Conservation (phyloP, 2,888 invertebrate species). For the Loripinus fragilis region DNA sequence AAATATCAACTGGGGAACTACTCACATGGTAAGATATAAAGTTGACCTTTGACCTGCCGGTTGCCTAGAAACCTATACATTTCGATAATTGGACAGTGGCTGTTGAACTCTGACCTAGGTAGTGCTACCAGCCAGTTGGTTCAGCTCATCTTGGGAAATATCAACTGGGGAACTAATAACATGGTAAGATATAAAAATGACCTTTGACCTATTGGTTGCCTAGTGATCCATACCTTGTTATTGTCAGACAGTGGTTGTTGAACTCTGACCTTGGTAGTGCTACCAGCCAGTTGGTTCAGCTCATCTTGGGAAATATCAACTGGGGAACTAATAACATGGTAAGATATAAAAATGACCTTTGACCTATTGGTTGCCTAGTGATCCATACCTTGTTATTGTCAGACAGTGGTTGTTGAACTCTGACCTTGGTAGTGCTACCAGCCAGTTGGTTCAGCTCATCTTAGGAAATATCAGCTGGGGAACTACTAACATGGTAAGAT, state of each 20-base stretch:
- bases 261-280: constrained; percentile 86
- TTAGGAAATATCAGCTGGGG: too few relatives aligned
- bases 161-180: constrained; percentile 88
- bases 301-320: constrained; percentile 89
- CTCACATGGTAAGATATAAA: constrained; percentile 74
- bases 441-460: too few relatives aligned
- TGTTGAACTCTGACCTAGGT: constrained; percentile 87
- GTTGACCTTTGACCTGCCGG: constrained; percentile 85
- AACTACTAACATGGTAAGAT: too few relatives aligned
- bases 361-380: too few relatives aligned
- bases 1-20: constrained; percentile 89
- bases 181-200: too few relatives aligned
- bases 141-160: constrained; percentile 88
- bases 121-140: constrained; percentile 88
- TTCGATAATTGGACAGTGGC: too few relatives aligned
- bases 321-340: constrained; percentile 86
- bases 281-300: constrained; percentile 88
- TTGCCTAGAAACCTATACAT: constrained; percentile 87
- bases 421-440: too few relatives aligned
- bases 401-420: too few relatives aligned
- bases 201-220: too few relatives aligned
- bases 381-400: too few relatives aligned
- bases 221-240: constrained; percentile 85
- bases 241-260: constrained; percentile 86
- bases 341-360: too few relatives aligned